Conservation (phyloP, 2,113 vertebrate genomes). For the Apeltes quadracus region DNA sequence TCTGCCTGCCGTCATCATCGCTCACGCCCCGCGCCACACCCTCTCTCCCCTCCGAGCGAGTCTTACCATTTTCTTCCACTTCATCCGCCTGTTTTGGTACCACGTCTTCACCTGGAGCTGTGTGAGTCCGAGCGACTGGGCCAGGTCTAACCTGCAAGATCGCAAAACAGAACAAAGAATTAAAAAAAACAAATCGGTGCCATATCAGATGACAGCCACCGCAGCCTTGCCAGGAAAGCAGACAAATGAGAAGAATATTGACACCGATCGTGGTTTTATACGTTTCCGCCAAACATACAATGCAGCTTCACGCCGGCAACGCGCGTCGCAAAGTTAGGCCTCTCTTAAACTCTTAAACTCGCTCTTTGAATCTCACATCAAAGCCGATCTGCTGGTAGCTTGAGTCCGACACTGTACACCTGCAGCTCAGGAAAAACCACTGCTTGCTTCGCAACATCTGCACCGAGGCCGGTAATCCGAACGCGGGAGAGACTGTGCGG, state of each 20-base stretch:
- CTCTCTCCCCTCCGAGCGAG: no score
- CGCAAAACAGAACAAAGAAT: no score
- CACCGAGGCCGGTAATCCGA: constrained; percentile 55
- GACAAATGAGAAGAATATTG: neutral
- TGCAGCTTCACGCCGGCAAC: neutral
- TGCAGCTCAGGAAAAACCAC: constrained; percentile 33
- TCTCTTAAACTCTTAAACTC: constrained; percentile 1
- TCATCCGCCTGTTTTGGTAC: constrained; percentile 99
- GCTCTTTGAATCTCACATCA: constrained; percentile 38
- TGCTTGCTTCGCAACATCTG: constrained; percentile 48
- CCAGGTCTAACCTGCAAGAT: constrained; percentile 94
- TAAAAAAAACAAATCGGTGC: no score
- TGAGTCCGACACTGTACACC: constrained; percentile 53
- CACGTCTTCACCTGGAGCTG: constrained; percentile 99
- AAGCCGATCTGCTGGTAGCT: constrained; percentile 21
- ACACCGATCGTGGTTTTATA: neutral
- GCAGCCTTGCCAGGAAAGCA: neutral
- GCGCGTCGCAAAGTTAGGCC: neutral
- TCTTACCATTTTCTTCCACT: constrained; percentile 99
- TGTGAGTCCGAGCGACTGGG: constrained; percentile 93
- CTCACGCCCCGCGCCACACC: constrained; percentile 47
- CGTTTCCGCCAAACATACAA: neutral
- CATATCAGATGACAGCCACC: no score
- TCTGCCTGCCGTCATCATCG: constrained; percentile 60
- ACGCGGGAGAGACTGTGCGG: constrained; percentile 50